Conservation (phyloP, 2,113 vertebrate genomes). For the Xiphias gladius region DNA sequence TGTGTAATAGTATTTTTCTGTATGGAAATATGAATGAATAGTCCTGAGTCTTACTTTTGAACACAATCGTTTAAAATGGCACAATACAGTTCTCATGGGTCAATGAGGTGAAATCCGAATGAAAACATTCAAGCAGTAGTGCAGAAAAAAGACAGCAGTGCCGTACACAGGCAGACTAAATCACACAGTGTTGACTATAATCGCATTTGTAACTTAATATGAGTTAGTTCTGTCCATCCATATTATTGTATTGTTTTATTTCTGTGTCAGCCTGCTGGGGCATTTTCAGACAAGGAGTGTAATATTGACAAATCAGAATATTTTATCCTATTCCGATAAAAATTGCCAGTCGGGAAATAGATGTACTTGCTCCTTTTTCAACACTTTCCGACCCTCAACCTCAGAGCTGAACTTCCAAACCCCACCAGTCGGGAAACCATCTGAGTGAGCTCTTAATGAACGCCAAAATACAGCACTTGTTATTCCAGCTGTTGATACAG, state of each 20-base stretch:
- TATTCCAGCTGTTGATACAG: constrained; percentile 85
- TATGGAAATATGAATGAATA: not conserved
- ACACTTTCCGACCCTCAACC: constrained; percentile 58
- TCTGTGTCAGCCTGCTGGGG: not conserved
- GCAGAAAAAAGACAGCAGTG: not conserved
- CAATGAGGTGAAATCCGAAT: constrained; percentile 11
- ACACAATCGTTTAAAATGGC: not conserved
- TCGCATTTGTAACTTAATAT: constrained; percentile 17
- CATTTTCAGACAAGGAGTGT: constrained; percentile 13
- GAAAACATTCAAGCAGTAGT: not conserved
- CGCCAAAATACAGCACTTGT: constrained; percentile 80
- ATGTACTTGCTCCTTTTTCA: constrained; percentile 50
- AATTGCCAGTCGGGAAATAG: constrained; percentile 56
- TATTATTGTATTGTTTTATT: not conserved
- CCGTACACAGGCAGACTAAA: no score
- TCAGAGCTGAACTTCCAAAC: constrained; percentile 78
- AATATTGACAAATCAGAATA: constrained; percentile 59
- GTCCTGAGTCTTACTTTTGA: not conserved
- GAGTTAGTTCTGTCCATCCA: not conserved
- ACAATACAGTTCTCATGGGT: not conserved
- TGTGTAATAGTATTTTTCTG: not conserved
- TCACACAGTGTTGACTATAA: not conserved
- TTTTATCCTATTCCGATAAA: constrained; percentile 49
- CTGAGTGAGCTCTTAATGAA: constrained; percentile 83
- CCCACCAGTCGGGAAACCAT: constrained; percentile 80